Base-by-base conservation (phyloP, 1,140 invertebrate genomes). In the Aplysia californica region DNA sequence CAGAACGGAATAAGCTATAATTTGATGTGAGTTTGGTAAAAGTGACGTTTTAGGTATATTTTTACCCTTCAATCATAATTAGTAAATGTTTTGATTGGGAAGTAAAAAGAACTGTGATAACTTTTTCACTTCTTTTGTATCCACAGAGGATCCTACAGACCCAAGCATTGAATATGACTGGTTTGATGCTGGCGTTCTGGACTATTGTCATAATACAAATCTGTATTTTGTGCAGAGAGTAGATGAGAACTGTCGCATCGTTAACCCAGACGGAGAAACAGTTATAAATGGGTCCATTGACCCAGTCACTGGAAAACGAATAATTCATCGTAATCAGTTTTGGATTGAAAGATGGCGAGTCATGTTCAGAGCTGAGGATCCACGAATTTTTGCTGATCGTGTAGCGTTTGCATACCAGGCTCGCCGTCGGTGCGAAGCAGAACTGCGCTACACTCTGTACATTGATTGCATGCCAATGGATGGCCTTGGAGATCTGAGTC, bases 311-410 rank as follows among this genome's bases (percentile, higher is more conserved):
- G 85, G 84, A 31, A 79, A 80, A n/a, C 79, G 81, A 56, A 41
- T 80, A 10, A 38, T 71, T 6, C 44, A 83, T 23, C 80, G 80
- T 0, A 75, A 55, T 5, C 87, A 87, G 36, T 93, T 91, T 70
- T 89, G 90, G 79, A 73, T 93, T 5, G 93, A 93, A 0, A 89
- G 93, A 18, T 91, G 94, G 50, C 91, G 92, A 29, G 78, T 95
- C 2, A 91, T 93, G 87, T 94, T 95, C 82, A 92, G 91, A 78
- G 94, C 93, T 0, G 94, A 95, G 76, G 93, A 95, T 88, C 93
- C 94, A 0, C 89, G 91, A 50, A 90, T 90, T 0, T 94, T 93
- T 86, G 92, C 91, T 0, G 86, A 91, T 35, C 88, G 94, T n/a
- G 85, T 95, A 3, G 90, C 89, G 26, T 90, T 91, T 21, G 94